Conservation (phyloP, 2,113 vertebrate genomes). For the Camelus dromedarius region DNA sequence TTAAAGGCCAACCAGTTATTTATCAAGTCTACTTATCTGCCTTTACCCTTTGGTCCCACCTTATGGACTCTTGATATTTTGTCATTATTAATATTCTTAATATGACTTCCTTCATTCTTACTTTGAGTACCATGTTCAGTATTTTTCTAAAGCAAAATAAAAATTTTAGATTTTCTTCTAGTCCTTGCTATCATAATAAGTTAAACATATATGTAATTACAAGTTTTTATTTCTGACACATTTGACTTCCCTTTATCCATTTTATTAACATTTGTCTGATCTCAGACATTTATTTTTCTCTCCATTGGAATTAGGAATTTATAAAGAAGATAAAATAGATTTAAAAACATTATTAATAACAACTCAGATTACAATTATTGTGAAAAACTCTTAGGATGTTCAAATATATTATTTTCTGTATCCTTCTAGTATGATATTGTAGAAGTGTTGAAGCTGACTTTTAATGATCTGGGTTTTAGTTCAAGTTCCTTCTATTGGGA, state of each 20-base stretch:
- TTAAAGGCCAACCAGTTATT: not conserved
- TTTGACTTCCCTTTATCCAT: not conserved
- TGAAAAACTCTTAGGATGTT: not conserved
- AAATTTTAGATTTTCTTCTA: not conserved
- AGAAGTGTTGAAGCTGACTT: not conserved
- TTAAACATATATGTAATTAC: not conserved
- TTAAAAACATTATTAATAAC: not conserved
- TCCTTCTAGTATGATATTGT: not conserved
- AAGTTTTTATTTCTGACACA: not conserved
- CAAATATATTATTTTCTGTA: not conserved
- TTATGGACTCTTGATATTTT: not conserved
- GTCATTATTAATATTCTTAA: conserved; percentile 31
- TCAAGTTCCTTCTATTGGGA: not conserved
- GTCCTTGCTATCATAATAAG: not conserved
- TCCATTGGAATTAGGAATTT: not conserved
- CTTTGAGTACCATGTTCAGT: not conserved
- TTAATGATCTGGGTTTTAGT: not conserved
- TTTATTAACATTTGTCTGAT: conserved; percentile 6
- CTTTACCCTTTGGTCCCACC: not conserved
- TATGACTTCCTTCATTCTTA: not conserved
- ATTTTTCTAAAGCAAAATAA: not conserved
- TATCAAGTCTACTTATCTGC: not conserved
- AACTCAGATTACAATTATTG: not conserved
- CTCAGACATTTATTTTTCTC: conserved; percentile 20
- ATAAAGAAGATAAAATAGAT: conserved; percentile 1